Conservation (phyloP, 2,888 invertebrate genomes). For the Tinea pellionella region DNA sequence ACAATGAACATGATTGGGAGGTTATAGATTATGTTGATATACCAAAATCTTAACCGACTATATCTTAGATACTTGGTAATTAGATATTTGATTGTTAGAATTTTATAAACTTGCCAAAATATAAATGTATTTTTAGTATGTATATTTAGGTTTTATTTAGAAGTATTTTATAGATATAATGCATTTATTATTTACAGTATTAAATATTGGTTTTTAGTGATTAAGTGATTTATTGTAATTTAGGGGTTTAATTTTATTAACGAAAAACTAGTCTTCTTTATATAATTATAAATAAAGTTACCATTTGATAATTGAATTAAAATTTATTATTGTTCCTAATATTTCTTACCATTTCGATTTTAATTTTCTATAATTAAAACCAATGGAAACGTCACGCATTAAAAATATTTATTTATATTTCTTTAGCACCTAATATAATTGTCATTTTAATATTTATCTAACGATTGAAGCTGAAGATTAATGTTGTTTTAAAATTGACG, state of each 20-base stretch:
- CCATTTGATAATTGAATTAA: too few species aligned
- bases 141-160: background rate
- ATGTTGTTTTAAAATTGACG: background rate
- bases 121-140: background rate
- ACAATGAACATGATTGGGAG: slow-evolving; percentile 73
- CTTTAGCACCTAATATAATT: background rate
- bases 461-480: background rate
- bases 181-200: background rate
- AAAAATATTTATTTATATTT: too few species aligned
- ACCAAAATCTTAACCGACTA: slow-evolving; percentile 20
- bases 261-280: background rate
- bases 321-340: background rate
- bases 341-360: too few species aligned
- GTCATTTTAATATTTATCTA: background rate
- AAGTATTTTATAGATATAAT: background rate
- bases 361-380: too few species aligned
- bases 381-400: too few species aligned
- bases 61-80: too few species aligned
- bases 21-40: slow-evolving; percentile 76
- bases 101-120: background rate
- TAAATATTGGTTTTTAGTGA: background rate
- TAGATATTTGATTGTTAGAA: too few species aligned
- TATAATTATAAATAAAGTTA: background rate
- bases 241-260: background rate
- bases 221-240: background rate